Conservation (phyloP, 2,113 vertebrate species). For the Megaceryle torquata region DNA sequence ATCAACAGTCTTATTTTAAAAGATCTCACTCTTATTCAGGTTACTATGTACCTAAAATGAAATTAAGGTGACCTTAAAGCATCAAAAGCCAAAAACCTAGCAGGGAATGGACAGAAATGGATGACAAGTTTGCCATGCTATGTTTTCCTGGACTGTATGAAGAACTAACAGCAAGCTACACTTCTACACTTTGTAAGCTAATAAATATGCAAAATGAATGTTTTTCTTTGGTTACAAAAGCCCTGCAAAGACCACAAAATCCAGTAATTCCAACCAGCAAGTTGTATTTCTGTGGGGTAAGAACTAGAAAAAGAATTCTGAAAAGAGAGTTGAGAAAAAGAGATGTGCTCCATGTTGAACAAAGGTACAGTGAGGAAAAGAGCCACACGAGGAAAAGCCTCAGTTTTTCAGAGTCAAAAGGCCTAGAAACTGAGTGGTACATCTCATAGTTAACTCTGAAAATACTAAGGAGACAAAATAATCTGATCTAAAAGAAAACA, state of each 20-base stretch:
- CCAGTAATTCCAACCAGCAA: not conserved
- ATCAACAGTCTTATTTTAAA: not conserved
- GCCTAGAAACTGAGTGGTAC: not conserved
- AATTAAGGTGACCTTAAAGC: not conserved
- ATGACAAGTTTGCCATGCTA: not conserved
- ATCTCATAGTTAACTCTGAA: not conserved
- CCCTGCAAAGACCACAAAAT: not conserved
- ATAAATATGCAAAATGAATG: not conserved
- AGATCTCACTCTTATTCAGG: not conserved
- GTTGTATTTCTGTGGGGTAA: not conserved
- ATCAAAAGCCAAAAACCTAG: not conserved
- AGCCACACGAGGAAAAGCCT: not conserved
- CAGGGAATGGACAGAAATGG: not conserved
- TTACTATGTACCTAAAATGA: not conserved
- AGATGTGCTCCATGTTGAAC: not conserved
- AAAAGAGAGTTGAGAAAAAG: not conserved
- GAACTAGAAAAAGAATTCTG: not conserved
- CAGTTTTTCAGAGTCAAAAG: not conserved
- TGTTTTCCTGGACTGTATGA: not conserved
- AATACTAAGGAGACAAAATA: not conserved
- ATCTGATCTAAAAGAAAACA: not conserved
- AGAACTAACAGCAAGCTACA: not conserved
- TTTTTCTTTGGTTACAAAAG: not conserved
- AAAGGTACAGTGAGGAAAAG: not conserved
- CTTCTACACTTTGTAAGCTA: not conserved